These are phyloP conservation scores for Oceanodroma tethys DNA, from an alignment of 2,113 vertebrate species.

Conservation along the genomic window DNA sequence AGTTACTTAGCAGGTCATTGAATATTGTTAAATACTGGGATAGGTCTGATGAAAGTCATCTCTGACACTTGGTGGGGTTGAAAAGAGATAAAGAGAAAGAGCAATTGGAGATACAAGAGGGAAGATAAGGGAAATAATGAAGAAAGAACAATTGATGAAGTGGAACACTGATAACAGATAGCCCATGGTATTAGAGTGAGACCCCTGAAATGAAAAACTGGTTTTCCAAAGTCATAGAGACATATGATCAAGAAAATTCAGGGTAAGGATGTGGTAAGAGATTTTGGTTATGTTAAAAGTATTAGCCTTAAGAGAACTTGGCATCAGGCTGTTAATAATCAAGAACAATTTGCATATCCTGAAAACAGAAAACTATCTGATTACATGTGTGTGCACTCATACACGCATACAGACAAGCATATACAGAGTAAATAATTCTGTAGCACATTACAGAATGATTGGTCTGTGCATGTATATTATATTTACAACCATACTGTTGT, in stretches of 20 bases:
- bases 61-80: not conserved
- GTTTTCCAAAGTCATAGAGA: not conserved
- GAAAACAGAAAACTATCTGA: not conserved
- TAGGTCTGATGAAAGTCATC: not conserved
- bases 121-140: not conserved
- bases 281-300: not conserved
- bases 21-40: not conserved
- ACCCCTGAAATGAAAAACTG: not conserved
- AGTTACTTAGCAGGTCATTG: not conserved
- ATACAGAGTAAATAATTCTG: not conserved
- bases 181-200: not conserved
- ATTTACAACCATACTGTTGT: constrained; percentile 24
- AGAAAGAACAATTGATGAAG: not conserved
- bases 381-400: not conserved
- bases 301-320: not conserved
- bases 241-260: not conserved
- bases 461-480: not conserved
- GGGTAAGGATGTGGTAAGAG: not conserved
- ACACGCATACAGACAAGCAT: not conserved
- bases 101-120: not conserved
- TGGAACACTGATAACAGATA: not conserved
- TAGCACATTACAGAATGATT: not conserved
- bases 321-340: not conserved
- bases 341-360: not conserved
- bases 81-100: not conserved